Conservation (phyloP, 1,140 invertebrate genomes). For the Aphelenchoides avenae region DNA sequence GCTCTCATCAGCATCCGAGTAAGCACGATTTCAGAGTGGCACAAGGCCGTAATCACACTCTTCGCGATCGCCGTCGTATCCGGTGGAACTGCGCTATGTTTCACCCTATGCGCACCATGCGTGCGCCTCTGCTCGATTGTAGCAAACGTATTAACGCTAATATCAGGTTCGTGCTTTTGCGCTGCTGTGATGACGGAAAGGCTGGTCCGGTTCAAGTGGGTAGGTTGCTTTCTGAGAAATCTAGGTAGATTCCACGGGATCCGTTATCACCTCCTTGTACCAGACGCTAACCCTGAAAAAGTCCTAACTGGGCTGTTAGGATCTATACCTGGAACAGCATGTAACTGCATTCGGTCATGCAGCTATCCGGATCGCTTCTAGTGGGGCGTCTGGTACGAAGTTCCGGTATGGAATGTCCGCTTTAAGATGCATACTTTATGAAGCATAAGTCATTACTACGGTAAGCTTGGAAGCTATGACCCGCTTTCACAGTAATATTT, state of each 20-base stretch:
- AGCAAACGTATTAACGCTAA: constrained; percentile 29
- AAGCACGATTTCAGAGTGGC: constrained; percentile 26
- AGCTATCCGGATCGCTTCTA: too few species aligned
- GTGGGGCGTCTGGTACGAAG: too few species aligned
- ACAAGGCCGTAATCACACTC: constrained; percentile 30
- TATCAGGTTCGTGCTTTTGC: constrained; percentile 22
- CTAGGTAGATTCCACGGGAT: too few species aligned
- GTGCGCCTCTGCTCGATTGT: constrained; percentile 38
- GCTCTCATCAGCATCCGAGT: not conserved
- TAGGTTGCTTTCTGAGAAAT: too few species aligned
- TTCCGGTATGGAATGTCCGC: too few species aligned
- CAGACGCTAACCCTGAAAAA: too few species aligned
- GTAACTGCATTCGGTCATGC: too few species aligned
- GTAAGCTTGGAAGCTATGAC: not conserved
- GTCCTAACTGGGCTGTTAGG: too few species aligned
- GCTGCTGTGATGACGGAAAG: not conserved
- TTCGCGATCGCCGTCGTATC: constrained; percentile 21
- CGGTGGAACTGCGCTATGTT: constrained; percentile 26
- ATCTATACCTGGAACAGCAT: too few species aligned
- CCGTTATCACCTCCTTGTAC: too few species aligned
- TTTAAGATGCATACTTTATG: not conserved
- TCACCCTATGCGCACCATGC: constrained; percentile 33
- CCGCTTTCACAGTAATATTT: not conserved
- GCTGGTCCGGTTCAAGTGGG: too few species aligned
- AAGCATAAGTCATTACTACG: not conserved